Evolutionary conservation across 37 sponge, comb jelly and placozoan genomes (phyloP).

Genomic region (Haliclona indistincta): DNA sequence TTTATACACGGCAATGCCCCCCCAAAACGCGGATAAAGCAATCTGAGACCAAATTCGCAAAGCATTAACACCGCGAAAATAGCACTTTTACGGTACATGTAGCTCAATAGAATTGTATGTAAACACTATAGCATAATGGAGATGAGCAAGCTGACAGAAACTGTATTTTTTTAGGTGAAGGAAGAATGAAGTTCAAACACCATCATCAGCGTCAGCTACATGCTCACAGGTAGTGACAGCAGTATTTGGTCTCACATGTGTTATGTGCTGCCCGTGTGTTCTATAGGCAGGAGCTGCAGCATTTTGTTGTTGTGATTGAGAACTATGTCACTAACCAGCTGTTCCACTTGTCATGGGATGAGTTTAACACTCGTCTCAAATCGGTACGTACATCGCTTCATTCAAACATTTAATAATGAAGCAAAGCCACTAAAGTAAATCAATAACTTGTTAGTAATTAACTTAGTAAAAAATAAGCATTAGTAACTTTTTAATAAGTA

Average conservation of each 20-base stretch:
- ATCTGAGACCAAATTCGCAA: no score
- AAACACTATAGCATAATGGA: neutral
- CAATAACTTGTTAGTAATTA: no score
- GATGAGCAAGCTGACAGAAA: no score
- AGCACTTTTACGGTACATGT: no score
- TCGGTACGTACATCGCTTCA: neutral
- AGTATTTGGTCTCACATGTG: neutral
- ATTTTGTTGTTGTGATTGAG: conserved; percentile 77
- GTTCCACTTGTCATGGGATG: conserved; percentile 72
- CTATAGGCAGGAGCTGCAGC: conserved; percentile 83
- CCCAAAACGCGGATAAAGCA: no score
- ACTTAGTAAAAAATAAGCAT: no score
- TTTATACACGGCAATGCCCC: no score
- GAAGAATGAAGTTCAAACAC: neutral
- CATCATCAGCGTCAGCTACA: conserved; percentile 7
- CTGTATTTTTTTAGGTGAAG: conserved; percentile 10
- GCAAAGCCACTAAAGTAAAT: neutral
- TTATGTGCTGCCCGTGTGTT: neutral
- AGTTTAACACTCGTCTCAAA: conserved; percentile 57
- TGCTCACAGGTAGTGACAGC: conserved; percentile 6
- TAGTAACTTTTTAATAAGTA: neutral
- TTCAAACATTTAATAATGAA: neutral
- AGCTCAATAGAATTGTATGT: neutral
- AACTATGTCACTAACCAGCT: conserved; percentile 85
- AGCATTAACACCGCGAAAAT: no score